Evolutionary conservation across 2,888 invertebrate genomes (phyloP), one percentile per base, ranked within the genome.

Genomic region (Metopia argyrocephala): DNA sequence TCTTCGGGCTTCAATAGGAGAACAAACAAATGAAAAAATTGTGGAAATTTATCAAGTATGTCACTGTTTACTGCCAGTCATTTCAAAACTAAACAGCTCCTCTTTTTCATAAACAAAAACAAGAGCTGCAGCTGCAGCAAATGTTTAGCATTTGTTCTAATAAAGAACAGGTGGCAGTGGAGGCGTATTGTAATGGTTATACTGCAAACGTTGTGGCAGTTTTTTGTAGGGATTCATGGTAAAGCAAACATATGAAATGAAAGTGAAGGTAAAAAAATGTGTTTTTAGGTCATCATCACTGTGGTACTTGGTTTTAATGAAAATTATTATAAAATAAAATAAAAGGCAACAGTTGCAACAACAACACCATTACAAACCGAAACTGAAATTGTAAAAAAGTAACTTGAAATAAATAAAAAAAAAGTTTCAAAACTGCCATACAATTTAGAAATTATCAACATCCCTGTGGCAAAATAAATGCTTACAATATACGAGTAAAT

Each of bases 201-300:
- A 38, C 12, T 38, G 38, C 78, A 50, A 66, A 21, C 9, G 20
- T 20, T 59, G 23, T 12, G 27, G 18, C 46, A 15, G 18, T 50
- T 64, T 64, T 78, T 78, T 71, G 45, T 68, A 73, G 80, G 68
- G 74, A 70, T 75, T 70, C 66, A 75, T 74, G 69, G 28, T 38
- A 74, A 81, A 65, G 78, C 61, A 74, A 78, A 78, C 68, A 80
- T 74, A 56, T 46, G 74, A 79, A 87, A 86, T 85, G 87, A 88
- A 87, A 88, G 88, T 88, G 86, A 87, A 85, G 86, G 65, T 83
- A 75, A 83, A 84, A 88, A 84, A 86, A 86, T 88, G 87, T 89
- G 88, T 88, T 88, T 88, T 87, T 88, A 85, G 88, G 88, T 89
- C 88, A 88, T 86, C 85, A 83, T n/a, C 82, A 57, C 57, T 38